A percentile compares a stretch with the other conserved stretches of the same genome.
Evolutionary conservation across 1,140 invertebrate genomes (phyloP).

Genomic region (Sitophilus oryzae): DNA sequence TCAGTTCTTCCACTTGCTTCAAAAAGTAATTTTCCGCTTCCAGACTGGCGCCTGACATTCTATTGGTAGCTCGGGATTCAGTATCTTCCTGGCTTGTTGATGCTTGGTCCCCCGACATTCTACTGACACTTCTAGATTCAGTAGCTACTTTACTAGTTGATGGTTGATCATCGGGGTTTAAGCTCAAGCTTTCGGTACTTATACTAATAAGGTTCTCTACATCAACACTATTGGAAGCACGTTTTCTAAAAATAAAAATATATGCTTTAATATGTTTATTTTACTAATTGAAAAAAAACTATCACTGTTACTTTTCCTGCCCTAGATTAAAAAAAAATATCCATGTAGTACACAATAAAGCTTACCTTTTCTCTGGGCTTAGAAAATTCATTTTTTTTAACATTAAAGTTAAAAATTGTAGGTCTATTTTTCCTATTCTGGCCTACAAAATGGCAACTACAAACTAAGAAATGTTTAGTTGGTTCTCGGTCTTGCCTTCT

Average conservation of each 20-base stretch:
- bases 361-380: constrained; percentile 13
- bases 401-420: constrained; percentile 15
- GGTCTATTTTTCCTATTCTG: constrained; percentile 10
- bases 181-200: too few relatives aligned
- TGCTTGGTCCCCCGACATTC: too few relatives aligned
- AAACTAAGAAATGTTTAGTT: neutral
- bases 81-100: too few relatives aligned
- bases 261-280: too few relatives aligned
- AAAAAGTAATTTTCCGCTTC: constrained; percentile 23
- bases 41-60: constrained; percentile 10
- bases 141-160: too few relatives aligned
- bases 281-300: too few relatives aligned
- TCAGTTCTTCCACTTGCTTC: constrained; percentile 13
- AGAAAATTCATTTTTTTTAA: constrained; percentile 3
- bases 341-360: neutral
- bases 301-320: neutral
- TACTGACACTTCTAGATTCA: too few relatives aligned
- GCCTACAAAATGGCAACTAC: constrained; percentile 12
- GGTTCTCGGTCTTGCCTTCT: constrained; percentile 13
- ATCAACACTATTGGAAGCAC: too few relatives aligned
- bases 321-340: neutral
- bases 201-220: too few relatives aligned
- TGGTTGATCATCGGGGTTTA: too few relatives aligned
- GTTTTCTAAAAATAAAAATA: too few relatives aligned
- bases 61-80: too few relatives aligned